A percentile compares a stretch with the other conserved stretches of the same genome.
phyloP scores from a whole-genome alignment of 2,797 vertebrate genomes.

The Heteromormyrus szaboi region DNA sequence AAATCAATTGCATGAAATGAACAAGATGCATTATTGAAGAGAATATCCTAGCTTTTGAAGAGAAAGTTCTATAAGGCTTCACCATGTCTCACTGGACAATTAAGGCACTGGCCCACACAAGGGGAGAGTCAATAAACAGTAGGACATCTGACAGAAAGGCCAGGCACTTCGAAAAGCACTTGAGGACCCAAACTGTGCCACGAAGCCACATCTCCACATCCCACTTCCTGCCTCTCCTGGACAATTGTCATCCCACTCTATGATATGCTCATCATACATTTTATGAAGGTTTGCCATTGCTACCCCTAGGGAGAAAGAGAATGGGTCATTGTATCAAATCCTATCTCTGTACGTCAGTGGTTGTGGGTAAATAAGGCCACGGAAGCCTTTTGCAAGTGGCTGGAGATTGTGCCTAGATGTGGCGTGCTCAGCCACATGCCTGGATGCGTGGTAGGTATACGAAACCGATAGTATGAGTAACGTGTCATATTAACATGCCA shows the following conservation, averaged over 20 bases:
- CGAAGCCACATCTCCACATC: neutral
- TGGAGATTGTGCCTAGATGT: neutral
- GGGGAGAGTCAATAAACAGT: neutral
- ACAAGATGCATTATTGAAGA: neutral
- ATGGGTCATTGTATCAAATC: neutral
- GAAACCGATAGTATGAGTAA: constrained; percentile 11
- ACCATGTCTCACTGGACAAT: neutral
- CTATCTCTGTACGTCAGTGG: neutral
- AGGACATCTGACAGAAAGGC: neutral
- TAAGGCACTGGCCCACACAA: neutral
- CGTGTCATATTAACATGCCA: neutral
- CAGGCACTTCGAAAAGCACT: neutral
- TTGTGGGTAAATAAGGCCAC: neutral
- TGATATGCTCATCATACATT: neutral
- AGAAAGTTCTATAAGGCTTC: neutral
- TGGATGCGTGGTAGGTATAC: neutral
- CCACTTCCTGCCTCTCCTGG: neutral
- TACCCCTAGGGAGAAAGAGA: neutral
- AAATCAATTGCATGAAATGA: neutral
- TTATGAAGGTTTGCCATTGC: neutral
- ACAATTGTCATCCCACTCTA: neutral
- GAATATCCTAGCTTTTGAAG: neutral
- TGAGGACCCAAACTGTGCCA: neutral
- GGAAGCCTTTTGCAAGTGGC: neutral
- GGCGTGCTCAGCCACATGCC: neutral